Base-by-base conservation (phyloP, 2,113 vertebrate genomes). In the Columba livia region DNA sequence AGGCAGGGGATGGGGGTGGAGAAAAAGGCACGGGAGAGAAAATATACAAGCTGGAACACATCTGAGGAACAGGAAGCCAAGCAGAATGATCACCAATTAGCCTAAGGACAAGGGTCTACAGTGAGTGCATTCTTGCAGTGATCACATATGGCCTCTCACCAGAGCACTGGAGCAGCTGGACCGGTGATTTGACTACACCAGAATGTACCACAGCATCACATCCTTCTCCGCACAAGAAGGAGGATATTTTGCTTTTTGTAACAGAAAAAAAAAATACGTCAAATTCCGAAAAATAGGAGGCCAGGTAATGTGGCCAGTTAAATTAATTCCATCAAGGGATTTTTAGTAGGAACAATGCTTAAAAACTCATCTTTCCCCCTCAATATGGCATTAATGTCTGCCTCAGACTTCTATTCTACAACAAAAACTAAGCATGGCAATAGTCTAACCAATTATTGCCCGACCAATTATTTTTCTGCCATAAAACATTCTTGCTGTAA, bases 111-210 rank as follows among this genome's bases (percentile, higher is more conserved):
- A 87, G 81, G 58, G 36, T 61, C 80, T 62, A 29, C 32, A 85
- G 71, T 56, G 58, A 66, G 56, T 8, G 10, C 25, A 32, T 72
- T 94, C 90, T 34, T 88, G 67, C 9, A 9, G 56, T 29, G 91
- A 83, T 78, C 90, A 85, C 69, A 64, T 89, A 97, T 92, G 90
- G 85, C 57, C 40, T 84, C 96, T 69, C 96, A 92, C 48, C 90
- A 87, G 82, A 84, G 44, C 57, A 20, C 88, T 79, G 85, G 47
- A 95, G 77, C 80, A 94, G 77, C 57, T 75, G 83, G 53, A 64
- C 69, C 11, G 10, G 60, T 0, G 0, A 71, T 67, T 31, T 78
- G 51, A 38, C 67, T 56, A 24, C 3, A 85, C 12, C 15, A 9
- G 23, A 51, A 28, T 13, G 40, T 12, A 38, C 29, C 15, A 57